Base-by-base conservation (phyloP, 2,113 vertebrate genomes). In the Platichthys flesus region DNA sequence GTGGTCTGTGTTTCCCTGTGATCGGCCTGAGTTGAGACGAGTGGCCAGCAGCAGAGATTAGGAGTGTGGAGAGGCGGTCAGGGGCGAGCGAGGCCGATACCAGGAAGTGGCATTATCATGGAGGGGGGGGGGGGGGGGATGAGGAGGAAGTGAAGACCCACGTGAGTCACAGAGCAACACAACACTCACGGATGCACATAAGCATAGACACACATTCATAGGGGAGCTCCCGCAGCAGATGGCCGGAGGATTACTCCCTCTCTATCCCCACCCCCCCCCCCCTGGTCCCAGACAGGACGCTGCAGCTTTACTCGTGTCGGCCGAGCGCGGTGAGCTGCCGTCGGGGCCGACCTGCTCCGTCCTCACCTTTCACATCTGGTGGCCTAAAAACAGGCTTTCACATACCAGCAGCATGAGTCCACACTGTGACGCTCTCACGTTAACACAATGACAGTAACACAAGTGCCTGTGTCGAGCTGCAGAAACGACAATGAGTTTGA, bases 221-320 rank as follows among this genome's bases (percentile, higher is more conserved):
- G 76, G 58, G 68, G 5, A 60, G 82, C 59, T 61, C 80, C 37
- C 71, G 84, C 90, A 90, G 79, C 92, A 95, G 91, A 94, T 94
- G 94, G 91, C 78, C 69, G 23, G 67, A 42, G 92, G 94, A 93
- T 94, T 93, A 94, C 31, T 87, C 68, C 55, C 35, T 37, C 35
- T 37, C 35, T 37, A 37, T 37, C 35, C 35, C 35, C 35, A 9
- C 3, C 28, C 31, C 31, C 31, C 6, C 18, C 9, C 4, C 64
- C 37, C 71, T 1, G 18, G 18, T 45, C 60, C 10, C 59, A 69
- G 65, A 68, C 73, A 1, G 57, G 57, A 67, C 9, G 10, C 78
- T 70, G 51, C 75, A 79, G 86, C 83, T 84, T 79, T 89, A 75
- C 79, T 79, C 1, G n/a, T 54, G 23, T 84, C 28, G 62, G 79